phyloP scores from a whole-genome alignment of 2,113 vertebrate genomes.

The Gnathonemus longibarbis region DNA sequence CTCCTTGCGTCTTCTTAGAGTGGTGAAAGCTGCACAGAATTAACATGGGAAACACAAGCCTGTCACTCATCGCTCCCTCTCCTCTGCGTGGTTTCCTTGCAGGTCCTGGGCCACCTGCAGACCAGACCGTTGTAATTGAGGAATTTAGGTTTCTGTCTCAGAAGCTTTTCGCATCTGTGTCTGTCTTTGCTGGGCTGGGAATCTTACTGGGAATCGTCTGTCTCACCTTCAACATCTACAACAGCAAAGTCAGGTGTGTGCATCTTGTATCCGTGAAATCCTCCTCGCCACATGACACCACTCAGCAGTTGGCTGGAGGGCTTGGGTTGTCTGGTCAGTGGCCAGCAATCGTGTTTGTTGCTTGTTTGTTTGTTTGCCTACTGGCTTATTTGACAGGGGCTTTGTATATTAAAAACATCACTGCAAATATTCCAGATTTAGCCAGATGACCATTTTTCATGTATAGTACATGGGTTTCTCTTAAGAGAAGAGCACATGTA shows the following conservation, averaged over 20 bases:
- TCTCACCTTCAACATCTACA: conserved; percentile 92
- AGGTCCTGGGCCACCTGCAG: conserved; percentile 78
- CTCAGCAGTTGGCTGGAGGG: neutral
- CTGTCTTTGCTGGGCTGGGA: conserved; percentile 75
- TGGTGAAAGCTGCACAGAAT: neutral
- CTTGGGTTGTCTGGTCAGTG: neutral
- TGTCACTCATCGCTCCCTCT: neutral
- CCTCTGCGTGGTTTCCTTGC: conserved; percentile 1
- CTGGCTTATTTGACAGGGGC: neutral
- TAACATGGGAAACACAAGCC: neutral
- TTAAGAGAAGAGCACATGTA: neutral
- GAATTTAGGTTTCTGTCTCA: conserved; percentile 86
- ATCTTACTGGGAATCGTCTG: conserved; percentile 83
- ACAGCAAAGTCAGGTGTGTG: conserved; percentile 80
- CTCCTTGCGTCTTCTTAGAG: neutral
- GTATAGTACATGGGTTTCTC: neutral
- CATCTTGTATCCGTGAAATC: neutral
- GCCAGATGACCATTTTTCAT: neutral
- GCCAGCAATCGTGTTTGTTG: conserved; percentile 12
- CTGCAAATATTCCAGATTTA: neutral
- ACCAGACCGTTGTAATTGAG: conserved; percentile 83
- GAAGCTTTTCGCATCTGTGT: conserved; percentile 86
- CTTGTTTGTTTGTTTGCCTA: neutral
- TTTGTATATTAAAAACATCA: neutral
- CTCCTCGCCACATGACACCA: neutral